Evolutionary conservation across 2,888 invertebrate genomes (phyloP).

Genomic region (Drosophila pseudotalamancana): DNA sequence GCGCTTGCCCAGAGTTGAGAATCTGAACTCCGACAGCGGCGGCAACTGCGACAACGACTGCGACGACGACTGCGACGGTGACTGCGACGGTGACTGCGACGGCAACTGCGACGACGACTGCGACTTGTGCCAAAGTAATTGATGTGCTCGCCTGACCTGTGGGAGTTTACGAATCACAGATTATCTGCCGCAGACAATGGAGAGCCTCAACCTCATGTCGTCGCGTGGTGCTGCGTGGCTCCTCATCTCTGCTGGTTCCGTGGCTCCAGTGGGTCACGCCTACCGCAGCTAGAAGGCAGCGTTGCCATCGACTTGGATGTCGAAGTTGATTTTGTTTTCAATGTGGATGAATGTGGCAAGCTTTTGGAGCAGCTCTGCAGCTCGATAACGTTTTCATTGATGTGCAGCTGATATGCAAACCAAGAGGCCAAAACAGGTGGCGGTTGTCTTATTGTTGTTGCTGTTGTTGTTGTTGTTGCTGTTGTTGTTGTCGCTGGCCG

Average conservation of each 20-base stretch:
- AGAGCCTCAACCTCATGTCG: slow-evolving; percentile 68
- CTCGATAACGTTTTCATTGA: slow-evolving; percentile 61
- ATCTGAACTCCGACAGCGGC: too few species aligned
- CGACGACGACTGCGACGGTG: too few species aligned
- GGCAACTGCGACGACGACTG: slow-evolving; percentile 19
- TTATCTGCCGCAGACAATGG: slow-evolving; percentile 82
- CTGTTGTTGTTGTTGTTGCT: not conserved
- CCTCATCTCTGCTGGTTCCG: not conserved
- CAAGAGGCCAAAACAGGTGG: slow-evolving; percentile 50
- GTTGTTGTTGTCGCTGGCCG: slow-evolving; percentile 8
- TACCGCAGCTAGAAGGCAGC: slow-evolving; percentile 27
- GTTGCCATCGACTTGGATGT: not conserved
- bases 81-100: too few species aligned
- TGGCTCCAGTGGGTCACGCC: slow-evolving; percentile 56
- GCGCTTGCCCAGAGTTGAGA: too few species aligned
- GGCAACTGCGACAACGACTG: too few species aligned
- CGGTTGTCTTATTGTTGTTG: slow-evolving; percentile 3
- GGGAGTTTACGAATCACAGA: slow-evolving; percentile 82
- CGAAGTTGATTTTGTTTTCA: not conserved
- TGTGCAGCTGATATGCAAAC: slow-evolving; percentile 63
- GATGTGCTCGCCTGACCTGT: slow-evolving; percentile 83
- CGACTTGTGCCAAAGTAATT: slow-evolving; percentile 83
- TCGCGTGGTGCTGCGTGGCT: slow-evolving; percentile 47
- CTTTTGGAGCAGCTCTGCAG: slow-evolving; percentile 3
- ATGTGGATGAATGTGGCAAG: slow-evolving; percentile 3